phyloP scores from a whole-genome alignment of 2,797 vertebrate species.

The Sparus aurata region DNA sequence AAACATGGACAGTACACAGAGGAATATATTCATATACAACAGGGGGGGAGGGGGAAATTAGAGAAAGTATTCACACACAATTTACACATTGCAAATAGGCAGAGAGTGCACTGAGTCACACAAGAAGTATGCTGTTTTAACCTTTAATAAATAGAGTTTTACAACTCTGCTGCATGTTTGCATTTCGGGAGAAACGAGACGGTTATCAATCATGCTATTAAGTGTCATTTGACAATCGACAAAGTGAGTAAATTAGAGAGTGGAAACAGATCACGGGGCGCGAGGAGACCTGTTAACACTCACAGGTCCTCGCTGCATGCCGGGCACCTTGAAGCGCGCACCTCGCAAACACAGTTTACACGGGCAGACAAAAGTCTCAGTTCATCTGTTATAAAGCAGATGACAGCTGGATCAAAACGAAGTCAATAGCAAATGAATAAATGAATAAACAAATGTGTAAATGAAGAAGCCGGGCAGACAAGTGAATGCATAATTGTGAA shows the following conservation, averaged over 20 bases:
- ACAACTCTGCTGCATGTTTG: background rate
- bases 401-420: slow-evolving; percentile 74
- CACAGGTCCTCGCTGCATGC: slow-evolving; percentile 32
- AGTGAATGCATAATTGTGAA: slow-evolving; percentile 76
- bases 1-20: slow-evolving; percentile 73
- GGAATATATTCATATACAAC: slow-evolving; percentile 76
- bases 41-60: slow-evolving; percentile 11
- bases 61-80: slow-evolving; percentile 50
- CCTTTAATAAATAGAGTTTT: slow-evolving; percentile 10
- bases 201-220: slow-evolving; percentile 63
- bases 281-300: slow-evolving; percentile 47
- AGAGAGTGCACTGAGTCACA: slow-evolving; percentile 39
- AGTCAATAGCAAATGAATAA: slow-evolving; percentile 75
- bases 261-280: slow-evolving; percentile 44
- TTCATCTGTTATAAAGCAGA: slow-evolving; percentile 41
- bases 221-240: slow-evolving; percentile 50
- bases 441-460: slow-evolving; percentile 82
- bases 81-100: slow-evolving; percentile 41
- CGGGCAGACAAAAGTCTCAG: slow-evolving; percentile 19
- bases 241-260: slow-evolving; percentile 49
- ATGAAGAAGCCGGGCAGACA: slow-evolving; percentile 72
- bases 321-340: slow-evolving; percentile 6
- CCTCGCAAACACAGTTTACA: background rate
- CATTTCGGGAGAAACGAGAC: slow-evolving; percentile 22
- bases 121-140: slow-evolving; percentile 22